phyloP scores from a whole-genome alignment of 2,888 invertebrate genomes.

The Apamea sordens region DNA sequence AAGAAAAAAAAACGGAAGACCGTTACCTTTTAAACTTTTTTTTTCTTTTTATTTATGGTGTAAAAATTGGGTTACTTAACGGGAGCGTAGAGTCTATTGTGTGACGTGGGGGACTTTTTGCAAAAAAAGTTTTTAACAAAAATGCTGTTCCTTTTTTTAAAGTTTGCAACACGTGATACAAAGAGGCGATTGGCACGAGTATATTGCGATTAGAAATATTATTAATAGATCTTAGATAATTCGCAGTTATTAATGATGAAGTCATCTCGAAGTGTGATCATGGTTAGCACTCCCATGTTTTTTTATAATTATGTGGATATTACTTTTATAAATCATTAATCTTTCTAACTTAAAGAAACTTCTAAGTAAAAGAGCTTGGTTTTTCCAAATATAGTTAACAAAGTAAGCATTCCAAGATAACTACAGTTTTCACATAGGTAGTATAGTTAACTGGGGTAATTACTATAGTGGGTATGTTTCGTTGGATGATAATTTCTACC shows the following conservation, averaged over 20 bases:
- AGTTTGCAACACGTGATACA: slow-evolving; percentile 66
- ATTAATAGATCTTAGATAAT: slow-evolving; percentile 79
- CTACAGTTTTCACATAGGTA: not conserved
- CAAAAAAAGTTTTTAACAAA: slow-evolving; percentile 68
- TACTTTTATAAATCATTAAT: not conserved
- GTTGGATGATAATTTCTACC: too few relatives aligned
- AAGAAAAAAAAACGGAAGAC: slow-evolving; percentile 80
- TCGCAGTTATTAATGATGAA: slow-evolving; percentile 79
- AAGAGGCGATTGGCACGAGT: slow-evolving; percentile 65
- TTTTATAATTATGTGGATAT: not conserved
- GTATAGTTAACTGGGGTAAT: not conserved
- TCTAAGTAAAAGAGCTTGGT: not conserved
- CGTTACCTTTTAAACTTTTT: slow-evolving; percentile 85
- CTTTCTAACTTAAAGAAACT: not conserved
- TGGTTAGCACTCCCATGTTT: slow-evolving; percentile 16
- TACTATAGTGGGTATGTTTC: too few relatives aligned
- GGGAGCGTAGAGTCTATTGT: slow-evolving; percentile 85
- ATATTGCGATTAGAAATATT: slow-evolving; percentile 73
- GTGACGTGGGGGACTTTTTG: slow-evolving; percentile 71
- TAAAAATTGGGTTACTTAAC: slow-evolving; percentile 90
- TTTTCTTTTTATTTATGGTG: slow-evolving; percentile 88
- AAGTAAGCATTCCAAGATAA: not conserved
- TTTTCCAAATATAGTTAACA: not conserved
- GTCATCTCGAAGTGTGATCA: slow-evolving; percentile 33
- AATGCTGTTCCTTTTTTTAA: slow-evolving; percentile 68